A percentile compares a stretch with the other conserved stretches of the same genome.
phyloP scores from a whole-genome alignment of 2,888 invertebrate species.

The Andrena bucephala region DNA sequence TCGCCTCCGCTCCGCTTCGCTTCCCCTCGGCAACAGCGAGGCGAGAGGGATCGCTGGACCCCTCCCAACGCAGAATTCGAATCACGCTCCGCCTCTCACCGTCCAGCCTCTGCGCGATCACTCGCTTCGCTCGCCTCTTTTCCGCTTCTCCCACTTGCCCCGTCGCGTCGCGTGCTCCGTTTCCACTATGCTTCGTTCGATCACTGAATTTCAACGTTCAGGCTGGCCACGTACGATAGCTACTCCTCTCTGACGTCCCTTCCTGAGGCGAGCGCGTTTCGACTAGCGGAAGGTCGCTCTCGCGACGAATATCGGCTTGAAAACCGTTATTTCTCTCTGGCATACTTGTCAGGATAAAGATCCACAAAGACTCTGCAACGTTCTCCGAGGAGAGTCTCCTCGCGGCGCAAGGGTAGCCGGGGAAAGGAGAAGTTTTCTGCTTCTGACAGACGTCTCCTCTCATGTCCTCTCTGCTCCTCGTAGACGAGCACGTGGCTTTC shows the following conservation, averaged over 20 bases:
- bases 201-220: neutral
- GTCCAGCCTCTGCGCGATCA: constrained; percentile 62
- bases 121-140: constrained; percentile 26
- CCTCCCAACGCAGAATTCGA: constrained; percentile 78
- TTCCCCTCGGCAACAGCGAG: constrained; percentile 57
- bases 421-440: constrained; percentile 3
- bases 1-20: constrained; percentile 63
- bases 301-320: neutral
- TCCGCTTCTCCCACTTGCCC: constrained; percentile 8
- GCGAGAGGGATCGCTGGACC: constrained; percentile 66
- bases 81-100: constrained; percentile 78
- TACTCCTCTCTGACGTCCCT: too few species aligned
- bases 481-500: constrained; percentile 77
- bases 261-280: too few species aligned
- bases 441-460: constrained; percentile 24
- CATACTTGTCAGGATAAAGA: neutral
- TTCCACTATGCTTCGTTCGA: neutral
- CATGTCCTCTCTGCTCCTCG: constrained; percentile 42
- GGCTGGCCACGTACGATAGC: too few species aligned
- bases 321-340: neutral
- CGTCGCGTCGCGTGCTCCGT: neutral
- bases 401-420: neutral
- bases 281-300: neutral
- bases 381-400: neutral
- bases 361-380: neutral